Base-by-base conservation (phyloP, 2,888 invertebrate genomes). In the Drosophila mulleri region DNA sequence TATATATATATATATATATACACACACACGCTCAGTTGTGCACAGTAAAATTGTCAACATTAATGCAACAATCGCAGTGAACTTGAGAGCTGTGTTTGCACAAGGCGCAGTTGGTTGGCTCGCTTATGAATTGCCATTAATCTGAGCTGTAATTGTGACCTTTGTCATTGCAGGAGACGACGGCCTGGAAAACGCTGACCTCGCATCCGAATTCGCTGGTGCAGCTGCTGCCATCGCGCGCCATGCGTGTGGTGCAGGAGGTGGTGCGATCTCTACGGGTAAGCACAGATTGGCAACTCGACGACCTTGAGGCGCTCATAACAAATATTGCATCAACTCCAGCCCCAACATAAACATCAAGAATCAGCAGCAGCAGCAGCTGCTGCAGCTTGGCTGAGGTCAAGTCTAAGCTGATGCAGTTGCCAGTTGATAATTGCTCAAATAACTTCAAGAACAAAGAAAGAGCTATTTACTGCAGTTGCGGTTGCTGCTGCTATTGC, bases 241-340 rank as follows among this genome's bases (percentile, higher is more conserved):
- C 93, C 39, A 93, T 93, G 93, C 91, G 92, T 48, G 93, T 92
- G 67, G 93, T 93, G 65, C 93, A 92, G 89, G 93, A 93, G 86
- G 93, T 93, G 67, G 93, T 93, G 57, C 87, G 93, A 59, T 91
- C 92, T 66, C 81, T 93, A 60, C 89, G 93, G 78, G 93, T 93
- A 91, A 92, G 92, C 37, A 23, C 50, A 53, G 44, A 41, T 41
- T 41, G 18, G 39, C 41, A 37, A 35, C 37, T n/a, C 16, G 56
- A 35, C 48, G 70, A 67, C 79, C 83, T 87, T 83, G 75, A 29
- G 18, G 62, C 56, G 42, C 37, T 65, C 72, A 70, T 65, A 67
- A 37, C 81, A 75, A 73, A 67, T 57, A 56, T 62, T 60, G 45
- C 48, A 64, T 23, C 56, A 48, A 77, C 75, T 75, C 73, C 62